Evolutionary conservation across 2,888 invertebrate species (phyloP), one percentile per base, ranked within the genome.

Genomic region (Thymelicus sylvestris): DNA sequence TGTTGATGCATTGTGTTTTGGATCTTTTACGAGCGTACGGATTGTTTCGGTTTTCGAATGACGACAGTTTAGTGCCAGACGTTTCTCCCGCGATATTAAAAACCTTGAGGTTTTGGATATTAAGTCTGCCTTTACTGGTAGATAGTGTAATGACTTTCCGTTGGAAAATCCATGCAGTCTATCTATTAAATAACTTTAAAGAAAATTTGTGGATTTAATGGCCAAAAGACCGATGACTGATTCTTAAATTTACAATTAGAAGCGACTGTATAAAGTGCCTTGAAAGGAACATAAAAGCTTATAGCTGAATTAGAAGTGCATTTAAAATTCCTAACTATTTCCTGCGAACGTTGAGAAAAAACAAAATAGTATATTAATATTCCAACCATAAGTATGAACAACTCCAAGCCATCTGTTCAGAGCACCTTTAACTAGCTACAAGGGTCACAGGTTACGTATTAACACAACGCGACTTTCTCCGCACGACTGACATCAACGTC

Each of bases 1-100:
- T 87, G 85, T 88, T 83, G 79, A 76, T 77, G 77, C 74, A 79
- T 79, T 85, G 77, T 77, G 83, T 84, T 87, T 85, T 80, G 85
- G 80, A 74, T 76, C 75, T 81, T 87, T 88, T 86, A 87, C 84
- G 85, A 87, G 78, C 41, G 66, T 70, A 71, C 62, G 74, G 78
- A 81, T 79, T 80, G 79, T 79, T 79, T 79, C 77, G 77, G 71
- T 71, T 66, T 71, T 73, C 65, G 74, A 64, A 64, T 70, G 71
- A 72, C 55, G 71, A 71, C 66, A 62, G 55, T 71, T 71, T 55
- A 52, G 55, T 71, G 72, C 67, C 74, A 71, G 73, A 72, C 73
- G 72, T 72, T 73, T 57, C 44, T 72, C 55, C 72, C 4, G 55
- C 71, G 62, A 71, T 71, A 71, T 71, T 71, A 71, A 71, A 66